These are phyloP conservation scores for Gymnoscelis rufifasciata DNA, from an alignment of 2,888 invertebrate genomes.

Conservation along the genomic window DNA sequence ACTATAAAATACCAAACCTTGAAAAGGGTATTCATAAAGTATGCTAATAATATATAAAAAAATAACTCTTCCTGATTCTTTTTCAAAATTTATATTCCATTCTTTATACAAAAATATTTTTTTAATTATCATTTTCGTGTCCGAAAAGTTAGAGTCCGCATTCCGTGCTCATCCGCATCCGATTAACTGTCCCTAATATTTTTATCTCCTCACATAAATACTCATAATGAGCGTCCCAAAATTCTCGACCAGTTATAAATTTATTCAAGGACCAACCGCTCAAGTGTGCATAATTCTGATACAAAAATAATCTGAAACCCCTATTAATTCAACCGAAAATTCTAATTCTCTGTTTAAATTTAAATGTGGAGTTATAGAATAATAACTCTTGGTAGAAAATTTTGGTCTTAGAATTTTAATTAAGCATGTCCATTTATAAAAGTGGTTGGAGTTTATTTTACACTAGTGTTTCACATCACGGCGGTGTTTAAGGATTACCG, in stretches of 20 bases:
- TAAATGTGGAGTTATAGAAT: background rate
- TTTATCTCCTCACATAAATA: conserved; percentile 78
- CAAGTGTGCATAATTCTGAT: conserved; percentile 78
- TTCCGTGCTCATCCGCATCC: conserved; percentile 67
- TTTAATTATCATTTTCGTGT: conserved; percentile 37
- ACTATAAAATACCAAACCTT: too few species aligned
- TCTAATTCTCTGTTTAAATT: conserved; percentile 26
- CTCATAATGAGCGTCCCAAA: conserved; percentile 71
- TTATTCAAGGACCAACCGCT: conserved; percentile 65
- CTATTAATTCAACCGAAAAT: conserved; percentile 54
- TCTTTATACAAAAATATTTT: conserved; percentile 4
- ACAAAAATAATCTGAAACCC: conserved; percentile 73
- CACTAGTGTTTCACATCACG: too few species aligned
- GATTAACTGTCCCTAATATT: conserved; percentile 78
- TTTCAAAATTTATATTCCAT: too few species aligned
- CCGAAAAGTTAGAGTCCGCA: conserved; percentile 28
- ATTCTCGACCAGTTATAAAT: conserved; percentile 72
- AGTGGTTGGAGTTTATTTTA: too few species aligned
- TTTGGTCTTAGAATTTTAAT: too few species aligned
- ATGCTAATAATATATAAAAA: too few species aligned
- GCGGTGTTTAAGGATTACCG: too few species aligned
- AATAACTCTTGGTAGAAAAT: background rate
- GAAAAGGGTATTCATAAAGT: too few species aligned
- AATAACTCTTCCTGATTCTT: background rate
- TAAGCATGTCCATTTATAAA: too few species aligned